phyloP scores from a whole-genome alignment of 2,888 invertebrate species.

The Microctonus hyperodae region DNA sequence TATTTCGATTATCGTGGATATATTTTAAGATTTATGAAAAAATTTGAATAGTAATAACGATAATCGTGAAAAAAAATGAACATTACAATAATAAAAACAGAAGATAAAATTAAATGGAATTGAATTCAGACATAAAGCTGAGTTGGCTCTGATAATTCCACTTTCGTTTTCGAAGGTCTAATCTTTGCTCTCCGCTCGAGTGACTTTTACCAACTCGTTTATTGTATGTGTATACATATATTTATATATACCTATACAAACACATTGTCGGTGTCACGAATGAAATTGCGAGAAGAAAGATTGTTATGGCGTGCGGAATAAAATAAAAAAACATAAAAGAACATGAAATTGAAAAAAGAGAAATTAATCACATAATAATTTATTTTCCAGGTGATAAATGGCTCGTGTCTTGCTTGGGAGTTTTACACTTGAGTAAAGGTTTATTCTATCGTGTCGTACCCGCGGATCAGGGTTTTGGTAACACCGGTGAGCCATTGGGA shows the following conservation, averaged over 20 bases:
- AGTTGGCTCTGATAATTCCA: slow-evolving; percentile 16
- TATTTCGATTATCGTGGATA: background rate
- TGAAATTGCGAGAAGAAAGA: slow-evolving; percentile 18
- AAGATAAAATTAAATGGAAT: background rate
- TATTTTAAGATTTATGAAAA: background rate
- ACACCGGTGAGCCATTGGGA: slow-evolving; percentile 66
- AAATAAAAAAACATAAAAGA: background rate
- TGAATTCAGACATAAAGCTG: slow-evolving; percentile 8
- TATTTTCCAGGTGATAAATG: slow-evolving; percentile 79
- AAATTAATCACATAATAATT: slow-evolving; percentile 6
- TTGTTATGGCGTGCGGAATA: slow-evolving; percentile 18
- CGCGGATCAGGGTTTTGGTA: slow-evolving; percentile 82
- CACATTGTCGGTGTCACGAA: slow-evolving; percentile 17
- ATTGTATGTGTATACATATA: slow-evolving; percentile 9
- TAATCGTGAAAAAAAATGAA: too few species aligned
- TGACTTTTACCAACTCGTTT: slow-evolving; percentile 33
- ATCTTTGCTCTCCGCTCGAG: slow-evolving; percentile 27
- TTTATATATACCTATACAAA: background rate
- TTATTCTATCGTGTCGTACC: slow-evolving; percentile 91
- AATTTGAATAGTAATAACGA: background rate
- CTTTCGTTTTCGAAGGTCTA: slow-evolving; percentile 52
- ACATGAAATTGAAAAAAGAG: background rate
- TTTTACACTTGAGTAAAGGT: slow-evolving; percentile 84
- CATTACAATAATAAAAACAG: background rate
- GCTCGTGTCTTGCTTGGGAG: slow-evolving; percentile 88